Base-by-base conservation (phyloP, 2,113 vertebrate genomes). In the Mormyrus lacerda region DNA sequence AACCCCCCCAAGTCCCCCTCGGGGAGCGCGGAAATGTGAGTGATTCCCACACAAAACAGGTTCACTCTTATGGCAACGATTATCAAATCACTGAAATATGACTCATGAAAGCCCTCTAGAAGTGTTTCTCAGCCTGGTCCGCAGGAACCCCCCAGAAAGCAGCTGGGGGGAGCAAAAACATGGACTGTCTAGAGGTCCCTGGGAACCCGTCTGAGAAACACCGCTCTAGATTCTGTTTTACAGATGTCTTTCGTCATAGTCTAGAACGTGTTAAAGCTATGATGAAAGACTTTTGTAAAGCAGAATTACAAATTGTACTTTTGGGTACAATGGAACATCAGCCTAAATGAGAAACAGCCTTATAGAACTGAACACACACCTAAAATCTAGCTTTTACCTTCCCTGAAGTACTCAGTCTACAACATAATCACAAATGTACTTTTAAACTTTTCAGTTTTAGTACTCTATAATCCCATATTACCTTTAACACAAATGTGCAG, bases 21-120 rank as follows among this genome's bases (percentile, higher is more conserved):
- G 91, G 92, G 91, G 91, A 88, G 93, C 95, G 91, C 95, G 94
- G 91, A 97, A 97, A 96, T 96, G 98, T 99, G 92, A 95, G 93
- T 69, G 61, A n/a, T 11, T 89, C 19, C 11, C 15, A 58, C 19
- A 58, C 55, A 58, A 55, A 17, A 7, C 55, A 24, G 55, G 55
- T 58, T 58, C 8, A 58, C 55, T 24, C 0, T 19, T 58, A 58
- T 61, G 24, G 55, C 2, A n/a, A 55, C 19, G 19, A 55, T 55
- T 55, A 55, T 55, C 4, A 55, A 55, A 55, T 24, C 0, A 13
- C 17, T 55, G 19, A 55, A 55, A 55, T 55, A 9, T 7, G 7
- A n/a, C 24, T 61, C 9, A 65, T 13, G 61, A 4, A 69, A 69
- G 61, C 31, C 61, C 27, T 69, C 61, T 69, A 13, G 61, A 11